Conservation (phyloP, 1,140 invertebrate species). For the Neodiprion pinetum region DNA sequence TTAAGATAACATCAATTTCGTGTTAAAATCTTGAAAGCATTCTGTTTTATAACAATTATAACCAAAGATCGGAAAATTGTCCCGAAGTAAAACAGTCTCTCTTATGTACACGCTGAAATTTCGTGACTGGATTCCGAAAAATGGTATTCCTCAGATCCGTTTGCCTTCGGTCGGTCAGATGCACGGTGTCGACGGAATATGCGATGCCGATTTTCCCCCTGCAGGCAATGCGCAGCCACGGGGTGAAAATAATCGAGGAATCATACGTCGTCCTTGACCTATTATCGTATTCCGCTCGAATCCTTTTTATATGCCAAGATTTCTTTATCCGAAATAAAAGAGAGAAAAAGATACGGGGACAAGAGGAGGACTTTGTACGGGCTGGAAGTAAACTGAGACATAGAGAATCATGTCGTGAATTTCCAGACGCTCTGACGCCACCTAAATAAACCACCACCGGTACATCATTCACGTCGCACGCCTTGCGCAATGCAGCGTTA, state of each 20-base stretch:
- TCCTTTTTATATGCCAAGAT: background rate
- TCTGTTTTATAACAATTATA: no score
- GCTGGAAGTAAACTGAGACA: background rate
- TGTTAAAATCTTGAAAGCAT: no score
- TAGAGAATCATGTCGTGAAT: background rate
- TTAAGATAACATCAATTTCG: no score
- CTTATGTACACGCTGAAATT: no score
- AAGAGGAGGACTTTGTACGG: background rate
- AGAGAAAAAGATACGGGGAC: no score
- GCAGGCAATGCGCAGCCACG: background rate
- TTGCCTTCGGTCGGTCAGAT: no score
- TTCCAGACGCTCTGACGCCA: conserved; percentile 1
- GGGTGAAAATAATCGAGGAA: background rate
- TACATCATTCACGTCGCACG: background rate
- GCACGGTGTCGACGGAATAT: no score
- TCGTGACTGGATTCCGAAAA: no score
- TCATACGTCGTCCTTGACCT: background rate
- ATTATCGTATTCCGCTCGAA: background rate
- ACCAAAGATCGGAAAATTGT: no score
- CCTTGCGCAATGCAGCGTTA: background rate
- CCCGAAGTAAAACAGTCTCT: no score
- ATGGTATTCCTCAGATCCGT: no score
- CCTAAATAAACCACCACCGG: background rate
- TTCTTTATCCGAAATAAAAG: background rate
- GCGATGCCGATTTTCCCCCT: no score